Evolutionary conservation across 2,113 vertebrate species (phyloP).

Genomic region (Tinamus guttatus): DNA sequence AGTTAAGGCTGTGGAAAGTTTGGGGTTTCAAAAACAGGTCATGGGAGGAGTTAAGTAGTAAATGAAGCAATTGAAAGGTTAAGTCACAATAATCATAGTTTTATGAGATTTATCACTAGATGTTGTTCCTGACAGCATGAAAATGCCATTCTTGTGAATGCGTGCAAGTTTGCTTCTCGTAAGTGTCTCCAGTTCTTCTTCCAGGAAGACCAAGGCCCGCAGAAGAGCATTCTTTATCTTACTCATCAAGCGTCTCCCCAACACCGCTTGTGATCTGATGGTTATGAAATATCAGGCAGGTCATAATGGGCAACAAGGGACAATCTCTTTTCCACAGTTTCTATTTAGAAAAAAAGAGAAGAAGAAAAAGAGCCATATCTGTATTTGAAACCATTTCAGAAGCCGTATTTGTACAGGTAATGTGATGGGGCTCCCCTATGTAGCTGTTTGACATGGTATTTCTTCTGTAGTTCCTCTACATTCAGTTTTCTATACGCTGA

Average conservation of each 20-base stretch:
- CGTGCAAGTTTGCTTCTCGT: not conserved
- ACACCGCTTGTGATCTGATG: not conserved
- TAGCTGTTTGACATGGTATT: not conserved
- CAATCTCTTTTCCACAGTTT: not conserved
- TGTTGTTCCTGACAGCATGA: not conserved
- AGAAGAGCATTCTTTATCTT: not conserved
- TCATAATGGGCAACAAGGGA: not conserved
- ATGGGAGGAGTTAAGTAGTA: not conserved
- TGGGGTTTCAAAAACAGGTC: not conserved
- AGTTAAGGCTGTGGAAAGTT: not conserved
- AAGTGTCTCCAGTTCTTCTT: not conserved
- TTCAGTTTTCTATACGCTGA: not conserved
- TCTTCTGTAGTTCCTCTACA: not conserved
- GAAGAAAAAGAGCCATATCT: not conserved
- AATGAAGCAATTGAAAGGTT: not conserved
- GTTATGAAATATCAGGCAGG: not conserved
- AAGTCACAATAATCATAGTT: not conserved
- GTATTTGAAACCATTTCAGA: not conserved
- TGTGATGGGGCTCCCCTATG: not conserved
- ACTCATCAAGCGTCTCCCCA: not conserved
- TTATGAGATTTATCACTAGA: not conserved
- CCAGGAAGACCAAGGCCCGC: not conserved
- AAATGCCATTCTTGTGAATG: not conserved
- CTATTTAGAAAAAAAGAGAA: not conserved
- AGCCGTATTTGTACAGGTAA: not conserved